Conservation (phyloP, 92 coral and sea anemone genomes). For the Porites divaricata region DNA sequence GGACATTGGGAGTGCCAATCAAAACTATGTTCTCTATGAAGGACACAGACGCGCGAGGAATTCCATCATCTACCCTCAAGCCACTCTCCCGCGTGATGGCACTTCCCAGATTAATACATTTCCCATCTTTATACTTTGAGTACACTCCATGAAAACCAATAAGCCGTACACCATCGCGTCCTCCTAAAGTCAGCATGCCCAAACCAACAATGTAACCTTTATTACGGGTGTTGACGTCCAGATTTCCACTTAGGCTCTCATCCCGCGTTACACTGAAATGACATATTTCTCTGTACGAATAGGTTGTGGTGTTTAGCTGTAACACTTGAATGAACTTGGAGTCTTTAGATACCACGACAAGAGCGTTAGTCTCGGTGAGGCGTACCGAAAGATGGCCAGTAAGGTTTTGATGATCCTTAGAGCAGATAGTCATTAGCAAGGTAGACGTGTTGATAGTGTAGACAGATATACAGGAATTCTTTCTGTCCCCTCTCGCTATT, state of each 20-base stretch:
- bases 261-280: conserved; percentile 26
- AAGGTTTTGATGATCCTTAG: conserved; percentile 33
- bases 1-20: conserved; percentile 86
- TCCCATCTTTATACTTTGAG: conserved; percentile 24
- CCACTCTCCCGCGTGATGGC: conserved; percentile 75
- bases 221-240: conserved; percentile 60
- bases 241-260: conserved; percentile 47
- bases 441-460: conserved; percentile 52
- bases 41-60: conserved; percentile 75
- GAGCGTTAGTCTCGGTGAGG: conserved; percentile 66
- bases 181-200: conserved; percentile 78
- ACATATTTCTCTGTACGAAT: conserved; percentile 45
- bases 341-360: conserved; percentile 67
- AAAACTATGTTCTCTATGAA: conserved; percentile 63
- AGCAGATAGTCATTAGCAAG: conserved; percentile 47
- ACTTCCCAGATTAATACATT: conserved; percentile 76
- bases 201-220: conserved; percentile 71
- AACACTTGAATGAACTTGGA: conserved; percentile 56
- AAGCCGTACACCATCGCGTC: conserved; percentile 89
- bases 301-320: conserved; percentile 37
- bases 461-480: conserved; percentile 43
- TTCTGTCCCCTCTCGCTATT: conserved; percentile 49
- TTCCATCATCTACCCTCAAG: conserved; percentile 82
- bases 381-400: conserved; percentile 55
- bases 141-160: conserved; percentile 69